Evolutionary conservation across 1,140 invertebrate genomes (phyloP).

Genomic region (Colletes gigas): DNA sequence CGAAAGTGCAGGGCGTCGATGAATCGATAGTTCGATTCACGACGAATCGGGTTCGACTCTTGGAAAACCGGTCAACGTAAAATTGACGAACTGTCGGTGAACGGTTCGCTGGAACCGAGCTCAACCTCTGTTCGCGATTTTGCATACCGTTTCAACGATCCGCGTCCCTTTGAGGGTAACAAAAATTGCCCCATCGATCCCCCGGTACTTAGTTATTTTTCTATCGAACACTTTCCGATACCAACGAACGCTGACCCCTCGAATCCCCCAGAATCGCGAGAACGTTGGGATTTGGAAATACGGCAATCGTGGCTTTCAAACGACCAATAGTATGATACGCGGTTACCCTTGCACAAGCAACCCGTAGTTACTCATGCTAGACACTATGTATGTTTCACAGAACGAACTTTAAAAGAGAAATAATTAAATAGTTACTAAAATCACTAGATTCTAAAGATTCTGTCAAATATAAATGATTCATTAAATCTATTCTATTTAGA

Average conservation of each 20-base stretch:
- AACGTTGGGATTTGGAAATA: background rate
- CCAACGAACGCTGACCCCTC: too few species aligned
- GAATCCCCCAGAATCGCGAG: background rate
- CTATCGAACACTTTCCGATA: background rate
- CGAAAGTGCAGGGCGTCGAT: background rate
- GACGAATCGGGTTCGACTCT: background rate
- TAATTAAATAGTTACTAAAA: too few species aligned
- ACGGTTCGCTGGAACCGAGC: background rate
- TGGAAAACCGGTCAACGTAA: slow-evolving; percentile 8
- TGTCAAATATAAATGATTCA: too few species aligned
- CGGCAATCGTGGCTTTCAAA: too few species aligned
- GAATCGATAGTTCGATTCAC: background rate
- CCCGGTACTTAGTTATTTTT: background rate
- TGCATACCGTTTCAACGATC: background rate
- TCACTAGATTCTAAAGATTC: too few species aligned
- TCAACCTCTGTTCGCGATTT: background rate
- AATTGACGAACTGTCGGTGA: slow-evolving; percentile 5
- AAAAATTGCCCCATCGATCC: background rate
- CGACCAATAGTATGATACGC: too few species aligned
- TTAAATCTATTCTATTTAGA: too few species aligned
- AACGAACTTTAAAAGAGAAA: too few species aligned
- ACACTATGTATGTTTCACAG: too few species aligned
- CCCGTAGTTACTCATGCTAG: too few species aligned
- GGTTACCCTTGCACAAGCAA: too few species aligned
- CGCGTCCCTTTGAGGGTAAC: slow-evolving; percentile 18